phyloP scores from a whole-genome alignment of 2,888 invertebrate genomes.

The Pandemis heparana region DNA sequence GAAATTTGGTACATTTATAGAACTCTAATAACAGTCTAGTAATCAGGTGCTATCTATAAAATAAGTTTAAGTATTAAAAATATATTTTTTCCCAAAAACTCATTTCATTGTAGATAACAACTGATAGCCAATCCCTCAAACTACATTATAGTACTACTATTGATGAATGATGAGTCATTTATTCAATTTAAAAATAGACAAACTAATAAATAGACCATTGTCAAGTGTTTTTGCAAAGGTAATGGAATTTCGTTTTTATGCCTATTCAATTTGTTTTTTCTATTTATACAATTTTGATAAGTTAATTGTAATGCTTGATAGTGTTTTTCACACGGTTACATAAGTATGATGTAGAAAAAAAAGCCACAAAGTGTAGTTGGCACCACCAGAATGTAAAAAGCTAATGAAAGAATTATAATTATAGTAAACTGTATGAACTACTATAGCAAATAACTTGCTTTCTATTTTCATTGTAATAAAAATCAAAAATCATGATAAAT shows the following conservation, averaged over 20 bases:
- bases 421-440: no score
- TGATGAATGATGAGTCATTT: background rate
- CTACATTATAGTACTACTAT: no score
- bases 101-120: no score
- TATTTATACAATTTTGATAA: background rate
- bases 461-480: background rate
- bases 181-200: background rate
- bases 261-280: background rate
- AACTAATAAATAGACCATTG: background rate
- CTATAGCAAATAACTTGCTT: background rate
- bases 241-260: background rate
- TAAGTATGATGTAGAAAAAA: background rate
- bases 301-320: background rate
- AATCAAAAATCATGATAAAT: background rate
- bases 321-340: background rate
- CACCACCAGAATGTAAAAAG: background rate
- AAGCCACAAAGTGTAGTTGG: background rate
- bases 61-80: no score
- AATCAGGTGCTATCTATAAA: no score
- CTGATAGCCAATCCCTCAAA: no score
- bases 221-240: background rate
- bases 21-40: no score
- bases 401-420: background rate
- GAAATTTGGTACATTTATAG: no score
- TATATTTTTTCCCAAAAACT: no score